phyloP scores from a whole-genome alignment of 1,140 invertebrate genomes.

The Metopolophium dirhodum region DNA sequence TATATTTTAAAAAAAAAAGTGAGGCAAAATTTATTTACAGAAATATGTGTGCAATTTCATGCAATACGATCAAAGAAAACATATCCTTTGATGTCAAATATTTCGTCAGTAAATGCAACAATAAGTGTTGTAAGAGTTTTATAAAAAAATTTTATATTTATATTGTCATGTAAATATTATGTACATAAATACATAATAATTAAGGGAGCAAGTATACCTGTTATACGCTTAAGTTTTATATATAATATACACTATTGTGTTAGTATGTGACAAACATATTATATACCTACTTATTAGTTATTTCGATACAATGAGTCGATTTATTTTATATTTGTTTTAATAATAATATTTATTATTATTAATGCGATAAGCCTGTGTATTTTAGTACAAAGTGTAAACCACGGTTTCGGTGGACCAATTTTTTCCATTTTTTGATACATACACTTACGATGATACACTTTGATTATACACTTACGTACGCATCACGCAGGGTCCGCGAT shows the following conservation, averaged over 20 bases:
- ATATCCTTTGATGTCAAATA: neutral
- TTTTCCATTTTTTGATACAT: too few relatives aligned
- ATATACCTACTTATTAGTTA: neutral
- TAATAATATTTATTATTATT: too few relatives aligned
- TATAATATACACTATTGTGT: neutral
- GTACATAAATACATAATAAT: constrained; percentile 9
- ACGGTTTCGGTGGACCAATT: too few relatives aligned
- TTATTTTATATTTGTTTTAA: neutral
- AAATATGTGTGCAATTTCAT: neutral
- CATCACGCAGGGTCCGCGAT: too few relatives aligned
- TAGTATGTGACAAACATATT: neutral
- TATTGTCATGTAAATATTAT: constrained; percentile 5
- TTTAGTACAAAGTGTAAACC: too few relatives aligned
- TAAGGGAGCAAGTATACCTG: neutral
- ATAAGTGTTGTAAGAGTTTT: neutral
- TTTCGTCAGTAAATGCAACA: neutral
- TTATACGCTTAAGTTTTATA: neutral
- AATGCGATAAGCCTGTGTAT: too few relatives aligned
- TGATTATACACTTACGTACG: too few relatives aligned
- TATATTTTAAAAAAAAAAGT: neutral
- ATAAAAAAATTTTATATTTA: constrained; percentile 14
- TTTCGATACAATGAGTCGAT: neutral
- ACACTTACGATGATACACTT: too few relatives aligned
- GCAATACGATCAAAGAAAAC: neutral
- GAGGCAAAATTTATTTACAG: neutral